Conservation (phyloP, 2,888 invertebrate genomes). For the Lasioglossum vierecki region DNA sequence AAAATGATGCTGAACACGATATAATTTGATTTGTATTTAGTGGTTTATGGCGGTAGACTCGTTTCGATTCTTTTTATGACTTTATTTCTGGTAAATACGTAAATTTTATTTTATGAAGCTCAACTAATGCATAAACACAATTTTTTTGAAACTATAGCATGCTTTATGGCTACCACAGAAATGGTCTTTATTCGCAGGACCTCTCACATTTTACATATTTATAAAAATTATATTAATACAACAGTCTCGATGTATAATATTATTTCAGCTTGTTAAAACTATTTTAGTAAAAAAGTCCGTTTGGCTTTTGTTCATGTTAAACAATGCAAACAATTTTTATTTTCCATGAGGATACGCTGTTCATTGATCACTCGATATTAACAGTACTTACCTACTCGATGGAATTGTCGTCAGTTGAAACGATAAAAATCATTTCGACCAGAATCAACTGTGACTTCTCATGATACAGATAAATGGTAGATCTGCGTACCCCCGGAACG, state of each 20-base stretch:
- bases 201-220: no score
- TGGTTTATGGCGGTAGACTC: no score
- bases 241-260: not conserved
- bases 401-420: no score
- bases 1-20: no score
- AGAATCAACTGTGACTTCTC: slow-evolving; percentile 22
- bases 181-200: not conserved
- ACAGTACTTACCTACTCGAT: no score
- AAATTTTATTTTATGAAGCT: no score
- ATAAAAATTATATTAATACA: not conserved
- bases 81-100: no score
- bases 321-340: not conserved
- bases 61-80: no score
- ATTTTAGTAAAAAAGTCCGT: not conserved
- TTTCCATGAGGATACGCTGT: not conserved
- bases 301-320: not conserved
- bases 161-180: no score
- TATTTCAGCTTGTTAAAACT: not conserved
- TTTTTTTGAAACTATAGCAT: no score
- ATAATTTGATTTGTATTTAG: not conserved
- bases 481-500: slow-evolving; percentile 14
- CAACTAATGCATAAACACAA: no score
- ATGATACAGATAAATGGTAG: slow-evolving; percentile 19
- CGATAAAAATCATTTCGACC: not conserved
- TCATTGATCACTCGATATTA: not conserved